Base-by-base conservation (phyloP, 2,888 invertebrate genomes). In the Mythimna lalbum region DNA sequence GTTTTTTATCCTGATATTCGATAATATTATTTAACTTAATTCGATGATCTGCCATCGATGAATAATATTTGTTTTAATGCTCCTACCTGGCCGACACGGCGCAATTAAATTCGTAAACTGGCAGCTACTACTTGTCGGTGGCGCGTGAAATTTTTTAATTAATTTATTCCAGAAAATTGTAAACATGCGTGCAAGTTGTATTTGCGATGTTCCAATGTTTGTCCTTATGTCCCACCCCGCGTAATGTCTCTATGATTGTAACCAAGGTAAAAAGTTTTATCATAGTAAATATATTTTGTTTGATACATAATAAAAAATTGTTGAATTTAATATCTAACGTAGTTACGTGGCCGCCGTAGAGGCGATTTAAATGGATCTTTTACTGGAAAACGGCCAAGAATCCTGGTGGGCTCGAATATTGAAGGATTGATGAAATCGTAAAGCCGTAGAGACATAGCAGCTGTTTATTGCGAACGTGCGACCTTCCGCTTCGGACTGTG, bases 341-440 rank as follows among this genome's bases (percentile, higher is more conserved):
- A 60, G 31, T 27, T 33, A 56, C 39, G 50, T 17, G 56, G 31
- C 21, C 50, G 27, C 36, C 47, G 27, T 27, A 47, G 39, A 21
- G 57, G 43, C 62, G 61, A 43, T 70, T 70, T 49, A 47, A 70
- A 63, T 70, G 62, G 55, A 27, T 64, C 14, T 76, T 63, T 53
- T 63, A 68, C 62, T 79, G 81, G 81, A 79, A 43, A 12, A 49
- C 56, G 4, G 81, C 81, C 79, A 77, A 81, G 55, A 71, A 77
- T 81, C 49, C 52, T 67, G 60, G 43, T 36, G 56, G 39, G 19
- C 36, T 21, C 36, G 23, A 59, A 60, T 27, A 75, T 63, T 52
- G 62, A 55, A 63, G 74, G 53, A 65, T 59, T 67, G 81, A 63
- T 63, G 60, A 52, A 63, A 75, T 67, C 33, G 49, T 62, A 33